phyloP scores from a whole-genome alignment of 2,113 vertebrate species.

The Seriola dumerili region DNA sequence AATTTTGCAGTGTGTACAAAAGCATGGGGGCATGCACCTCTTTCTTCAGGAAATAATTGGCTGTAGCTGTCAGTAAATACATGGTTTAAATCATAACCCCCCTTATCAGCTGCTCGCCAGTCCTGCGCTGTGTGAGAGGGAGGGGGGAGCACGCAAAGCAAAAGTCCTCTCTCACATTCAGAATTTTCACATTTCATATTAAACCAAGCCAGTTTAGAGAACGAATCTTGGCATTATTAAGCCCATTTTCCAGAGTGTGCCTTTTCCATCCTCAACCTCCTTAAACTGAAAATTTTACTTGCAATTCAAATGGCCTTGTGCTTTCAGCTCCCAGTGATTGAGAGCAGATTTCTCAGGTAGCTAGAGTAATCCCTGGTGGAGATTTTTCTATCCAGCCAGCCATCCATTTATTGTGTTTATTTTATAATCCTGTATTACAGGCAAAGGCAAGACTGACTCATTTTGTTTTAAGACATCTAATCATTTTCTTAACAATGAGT shows the following conservation, averaged over 20 bases:
- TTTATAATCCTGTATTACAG: constrained; percentile 5
- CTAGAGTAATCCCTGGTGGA: constrained; percentile 12
- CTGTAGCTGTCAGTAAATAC: constrained; percentile 63
- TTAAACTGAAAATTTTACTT: not conserved
- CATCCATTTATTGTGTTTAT: constrained; percentile 9
- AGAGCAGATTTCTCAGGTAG: constrained; percentile 3
- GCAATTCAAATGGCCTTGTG: constrained; percentile 25
- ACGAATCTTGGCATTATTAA: constrained; percentile 16
- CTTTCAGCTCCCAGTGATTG: not conserved
- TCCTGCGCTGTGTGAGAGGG: constrained; percentile 42
- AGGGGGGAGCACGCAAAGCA: constrained; percentile 5
- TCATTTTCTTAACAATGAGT: not conserved
- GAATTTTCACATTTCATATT: constrained; percentile 22
- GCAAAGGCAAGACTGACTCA: constrained; percentile 10
- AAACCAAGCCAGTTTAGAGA: constrained; percentile 36
- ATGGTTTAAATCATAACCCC: constrained; percentile 66
- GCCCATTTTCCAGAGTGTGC: constrained; percentile 23
- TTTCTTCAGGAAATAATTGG: constrained; percentile 61
- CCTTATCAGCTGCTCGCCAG: constrained; percentile 69
- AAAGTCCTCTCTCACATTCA: constrained; percentile 28
- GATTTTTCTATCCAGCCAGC: constrained; percentile 1
- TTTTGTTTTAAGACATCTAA: constrained; percentile 11
- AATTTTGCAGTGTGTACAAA: constrained; percentile 62
- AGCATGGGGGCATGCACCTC: constrained; percentile 48
- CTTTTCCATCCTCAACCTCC: not conserved